Evolutionary conservation across 2,888 invertebrate genomes (phyloP), one percentile per base, ranked within the genome.

Genomic region (Hirtodrosophila alboralis): DNA sequence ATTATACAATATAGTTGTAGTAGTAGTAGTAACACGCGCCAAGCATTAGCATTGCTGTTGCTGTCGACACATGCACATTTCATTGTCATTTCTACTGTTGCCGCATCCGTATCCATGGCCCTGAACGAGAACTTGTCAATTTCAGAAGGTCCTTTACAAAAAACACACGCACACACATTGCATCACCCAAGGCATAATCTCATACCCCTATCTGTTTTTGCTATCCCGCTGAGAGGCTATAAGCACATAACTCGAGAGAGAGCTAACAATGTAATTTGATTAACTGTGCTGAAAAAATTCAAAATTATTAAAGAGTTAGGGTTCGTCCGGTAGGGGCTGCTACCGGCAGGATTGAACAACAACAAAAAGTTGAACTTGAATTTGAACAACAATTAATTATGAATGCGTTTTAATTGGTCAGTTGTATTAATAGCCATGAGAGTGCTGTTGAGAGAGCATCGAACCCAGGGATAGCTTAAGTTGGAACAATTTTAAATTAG

Each of bases 71-170:
- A 56, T 68, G 60, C 53, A 52, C 52, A 61, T 41, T 73, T 57
- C 60, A 65, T 62, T 72, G 76, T 49, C 70, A 72, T 33, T 49
- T 53, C 31, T 47, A 33, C 26, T 33, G 47, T 27, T 53, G 41
- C 45, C 44, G 62, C 71, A 52, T 53, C 60, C 54, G 38, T 61
- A 67, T 48, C 56, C 66, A 47, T 78, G 72, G 57, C 79, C 79
- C 74, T 76, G 67, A 79, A 75, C 72, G 66, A 61, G 64, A 72
- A 73, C 75, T 74, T 81, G 84, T 71, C 71, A 78, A 75, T 63
- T 59, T 53, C 75, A 73, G 56, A 66, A 73, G 61, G 37, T 59
- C 59, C 34, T 58, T 40, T 38, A 16, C 21, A 33, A 21, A 18
- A 13, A 33, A 18, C 13, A 41, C 13, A 26, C 49, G 9, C 38